Base-by-base conservation (phyloP, 1,140 invertebrate species). In the Megalonaias nervosa region DNA sequence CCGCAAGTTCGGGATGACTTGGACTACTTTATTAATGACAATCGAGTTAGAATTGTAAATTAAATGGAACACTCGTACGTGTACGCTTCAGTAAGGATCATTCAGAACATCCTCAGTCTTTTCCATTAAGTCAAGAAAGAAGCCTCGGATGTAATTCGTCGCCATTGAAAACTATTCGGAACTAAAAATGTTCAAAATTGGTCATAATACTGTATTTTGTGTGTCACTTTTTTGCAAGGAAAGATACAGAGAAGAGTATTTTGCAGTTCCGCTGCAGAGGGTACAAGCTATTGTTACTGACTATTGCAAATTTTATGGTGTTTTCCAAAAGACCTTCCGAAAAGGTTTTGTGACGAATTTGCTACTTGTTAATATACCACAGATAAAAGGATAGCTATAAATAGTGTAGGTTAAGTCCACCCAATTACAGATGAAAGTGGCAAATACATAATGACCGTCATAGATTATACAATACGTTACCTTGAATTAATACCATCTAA, bases 391-490 rank as follows among this genome's bases (percentile, higher is more conserved):
- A 60, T 81, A 12, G 79, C 79, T 5, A 58, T 81, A 48, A 72
- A 81, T 64, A 19, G 79, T 21, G 67, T 75, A 48, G 81, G 78
- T 6, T 74, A 78, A 2, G 64, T 81, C 23, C 19, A 62, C 12
- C 81, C 81, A 15, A 19, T 56, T 2, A 57, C 79, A 58, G 57
- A 67, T 55, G 69, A 67, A 6, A 67, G 73, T 31, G 56, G 81
- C 62, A 58, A 59, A 23, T 83, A 75, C 65, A 80, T 82, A 9
- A 59, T 82, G 9, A 77, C 77, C 16, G 2, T 77, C 58, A 70
- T 81, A 1, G 80, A 82, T 61, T 84, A 77, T 70, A 75, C 78
- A 13, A 84, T 82, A 16, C 65, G 82, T 60, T 84, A 82, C 74
- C 80, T 82, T n/a, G 84, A 84, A 73, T 82, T 77, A 2, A 71